Conservation (phyloP, 2,888 invertebrate species). For the Eristalinus sepulchralis region DNA sequence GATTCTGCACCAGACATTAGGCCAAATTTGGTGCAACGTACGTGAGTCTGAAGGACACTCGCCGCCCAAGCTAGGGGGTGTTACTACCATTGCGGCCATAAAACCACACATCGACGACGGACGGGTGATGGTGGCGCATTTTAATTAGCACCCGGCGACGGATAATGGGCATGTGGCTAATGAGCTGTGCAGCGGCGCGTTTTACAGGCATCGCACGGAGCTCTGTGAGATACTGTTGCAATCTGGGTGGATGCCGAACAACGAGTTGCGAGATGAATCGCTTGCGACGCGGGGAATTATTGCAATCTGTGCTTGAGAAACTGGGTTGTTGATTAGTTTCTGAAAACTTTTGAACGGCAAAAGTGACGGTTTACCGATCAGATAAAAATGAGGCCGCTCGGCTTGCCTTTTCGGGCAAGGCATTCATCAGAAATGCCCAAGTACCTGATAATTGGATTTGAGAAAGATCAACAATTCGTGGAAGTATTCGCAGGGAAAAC, state of each 20-base stretch:
- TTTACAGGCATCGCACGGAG: background rate
- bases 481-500: no score
- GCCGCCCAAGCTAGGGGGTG: background rate
- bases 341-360: background rate
- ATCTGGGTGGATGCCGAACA: background rate
- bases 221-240: background rate
- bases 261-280: background rate
- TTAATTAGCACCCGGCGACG: background rate
- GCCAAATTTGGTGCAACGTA: conserved; percentile 10
- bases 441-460: no score
- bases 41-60: background rate
- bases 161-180: background rate
- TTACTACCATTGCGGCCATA: background rate
- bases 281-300: background rate
- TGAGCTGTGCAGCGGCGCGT: background rate
- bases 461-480: no score
- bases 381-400: background rate
- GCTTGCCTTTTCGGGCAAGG: no score
- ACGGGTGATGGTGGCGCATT: background rate
- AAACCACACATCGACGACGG: background rate
- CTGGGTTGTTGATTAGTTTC: background rate
- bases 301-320: background rate
- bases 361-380: background rate
- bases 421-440: background rate
- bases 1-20: conserved; percentile 44